phyloP scores from a whole-genome alignment of 2,113 vertebrate species.

The Taxidea taxus region DNA sequence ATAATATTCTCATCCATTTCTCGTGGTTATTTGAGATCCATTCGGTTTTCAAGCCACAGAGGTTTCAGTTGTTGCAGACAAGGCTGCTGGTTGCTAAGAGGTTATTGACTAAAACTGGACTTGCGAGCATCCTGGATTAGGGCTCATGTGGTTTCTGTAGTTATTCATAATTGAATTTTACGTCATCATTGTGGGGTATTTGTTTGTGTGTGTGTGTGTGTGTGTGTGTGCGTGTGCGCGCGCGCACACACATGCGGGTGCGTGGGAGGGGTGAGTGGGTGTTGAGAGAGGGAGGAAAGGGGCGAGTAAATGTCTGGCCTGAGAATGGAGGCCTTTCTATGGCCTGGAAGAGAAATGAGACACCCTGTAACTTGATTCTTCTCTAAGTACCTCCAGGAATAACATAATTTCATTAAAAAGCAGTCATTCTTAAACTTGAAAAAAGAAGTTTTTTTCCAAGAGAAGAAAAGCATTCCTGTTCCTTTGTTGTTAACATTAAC shows the following conservation, averaged over 20 bases:
- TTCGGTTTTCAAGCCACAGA: not conserved
- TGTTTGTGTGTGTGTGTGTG: not conserved
- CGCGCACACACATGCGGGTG: accelerated
- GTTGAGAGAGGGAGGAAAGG: not conserved
- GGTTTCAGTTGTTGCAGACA: conserved; percentile 40
- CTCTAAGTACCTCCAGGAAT: conserved; percentile 59
- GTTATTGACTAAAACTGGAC: not conserved
- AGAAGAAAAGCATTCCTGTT: conserved; percentile 46
- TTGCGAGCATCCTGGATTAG: not conserved
- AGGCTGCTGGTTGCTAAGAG: not conserved
- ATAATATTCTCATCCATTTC: not conserved
- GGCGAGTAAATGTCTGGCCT: not conserved
- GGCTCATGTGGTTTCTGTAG: conserved; percentile 12
- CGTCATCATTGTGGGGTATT: not conserved
- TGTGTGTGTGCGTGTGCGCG: not conserved
- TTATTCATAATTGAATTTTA: conserved; percentile 38
- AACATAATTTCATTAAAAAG: conserved; percentile 64
- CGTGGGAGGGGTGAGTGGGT: not conserved
- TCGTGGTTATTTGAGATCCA: not conserved
- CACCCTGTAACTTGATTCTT: conserved; percentile 32
- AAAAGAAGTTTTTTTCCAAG: conserved; percentile 44
- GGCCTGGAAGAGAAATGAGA: conserved; percentile 53
- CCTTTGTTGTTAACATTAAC: conserved; percentile 64
- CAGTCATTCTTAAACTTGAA: conserved; percentile 59
- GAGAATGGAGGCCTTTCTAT: conserved; percentile 42